phyloP scores from a whole-genome alignment of 2,797 vertebrate genomes.

The Anguilla obscura region DNA sequence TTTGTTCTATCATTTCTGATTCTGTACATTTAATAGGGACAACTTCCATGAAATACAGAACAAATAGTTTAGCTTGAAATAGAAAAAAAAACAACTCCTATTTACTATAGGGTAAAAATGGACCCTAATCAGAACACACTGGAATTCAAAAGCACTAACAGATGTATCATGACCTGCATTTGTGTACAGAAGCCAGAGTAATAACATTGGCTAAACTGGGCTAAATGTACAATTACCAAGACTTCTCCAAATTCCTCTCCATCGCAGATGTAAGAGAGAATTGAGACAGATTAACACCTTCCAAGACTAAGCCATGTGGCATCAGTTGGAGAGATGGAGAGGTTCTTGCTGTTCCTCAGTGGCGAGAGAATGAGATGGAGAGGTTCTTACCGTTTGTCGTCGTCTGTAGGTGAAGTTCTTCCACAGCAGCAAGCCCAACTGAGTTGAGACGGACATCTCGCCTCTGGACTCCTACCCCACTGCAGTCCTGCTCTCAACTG shows the following conservation, averaged over 20 bases:
- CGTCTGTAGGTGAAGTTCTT: constrained; percentile 94
- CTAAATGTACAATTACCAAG: not conserved
- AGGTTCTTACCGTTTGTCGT: constrained; percentile 84
- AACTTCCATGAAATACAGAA: not conserved
- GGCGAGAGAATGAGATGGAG: not conserved
- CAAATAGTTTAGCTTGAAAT: not conserved
- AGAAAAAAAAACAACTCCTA: no score
- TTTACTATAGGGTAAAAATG: not conserved
- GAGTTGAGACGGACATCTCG: constrained; percentile 84
- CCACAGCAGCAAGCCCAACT: constrained; percentile 92
- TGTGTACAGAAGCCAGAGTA: not conserved
- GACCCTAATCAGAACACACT: not conserved
- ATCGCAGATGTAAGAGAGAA: not conserved
- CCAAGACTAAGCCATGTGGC: not conserved
- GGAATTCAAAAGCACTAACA: not conserved
- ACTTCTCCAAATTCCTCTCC: not conserved
- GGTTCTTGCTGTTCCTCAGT: not conserved
- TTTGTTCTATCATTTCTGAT: not conserved
- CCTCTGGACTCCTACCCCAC: constrained; percentile 52
- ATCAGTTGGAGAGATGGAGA: not conserved
- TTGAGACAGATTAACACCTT: not conserved
- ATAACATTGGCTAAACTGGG: not conserved
- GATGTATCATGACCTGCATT: not conserved
- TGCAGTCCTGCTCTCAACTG: constrained; percentile 49
- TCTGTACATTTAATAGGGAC: not conserved